Percentiles rank a stretch among this genome's conserved stretches.
Conservation (phyloP, 2,113 vertebrate species). For the Irena cyanogastra region DNA sequence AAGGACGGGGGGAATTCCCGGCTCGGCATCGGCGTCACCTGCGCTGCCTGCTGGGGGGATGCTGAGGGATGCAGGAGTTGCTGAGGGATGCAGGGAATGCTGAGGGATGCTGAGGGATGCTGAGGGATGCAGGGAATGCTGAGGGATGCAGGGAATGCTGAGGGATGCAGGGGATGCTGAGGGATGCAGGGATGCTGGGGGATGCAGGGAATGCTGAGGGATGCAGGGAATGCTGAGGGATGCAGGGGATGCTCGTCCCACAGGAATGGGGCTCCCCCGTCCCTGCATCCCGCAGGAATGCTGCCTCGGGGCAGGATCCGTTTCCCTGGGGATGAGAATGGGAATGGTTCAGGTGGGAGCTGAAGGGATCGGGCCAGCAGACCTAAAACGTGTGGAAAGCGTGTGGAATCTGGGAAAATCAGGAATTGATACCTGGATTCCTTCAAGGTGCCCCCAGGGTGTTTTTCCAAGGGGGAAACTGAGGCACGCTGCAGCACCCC, state of each 20-base stretch:
- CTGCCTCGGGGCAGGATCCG: not conserved
- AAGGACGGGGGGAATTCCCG: fast-evolving
- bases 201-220: too few species aligned
- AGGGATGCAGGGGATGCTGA: too few species aligned
- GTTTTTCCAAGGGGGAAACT: not conserved
- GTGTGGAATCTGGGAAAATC: not conserved
- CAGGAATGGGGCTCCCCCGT: fast-evolving
- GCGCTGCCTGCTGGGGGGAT: fast-evolving
- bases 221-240: too few species aligned
- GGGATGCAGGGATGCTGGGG: too few species aligned
- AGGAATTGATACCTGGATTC: not conserved
- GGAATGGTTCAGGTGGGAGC: not conserved
- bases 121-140: too few species aligned
- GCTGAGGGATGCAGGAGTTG: too few species aligned
- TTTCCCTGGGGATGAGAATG: fast-evolving
- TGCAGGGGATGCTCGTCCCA: not conserved
- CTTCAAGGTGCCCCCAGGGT: not conserved
- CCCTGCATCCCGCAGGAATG: not conserved
- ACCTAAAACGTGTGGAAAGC: fast-evolving
- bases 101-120: too few species aligned
- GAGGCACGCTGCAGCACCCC: not conserved
- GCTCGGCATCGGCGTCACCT: fast-evolving
- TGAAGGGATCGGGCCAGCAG: fast-evolving
- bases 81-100: not conserved
- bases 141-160: too few species aligned